Evolutionary conservation across 2,113 vertebrate genomes (phyloP), one percentile per base, ranked within the genome.

Genomic region (Phaethornis superciliosus): DNA sequence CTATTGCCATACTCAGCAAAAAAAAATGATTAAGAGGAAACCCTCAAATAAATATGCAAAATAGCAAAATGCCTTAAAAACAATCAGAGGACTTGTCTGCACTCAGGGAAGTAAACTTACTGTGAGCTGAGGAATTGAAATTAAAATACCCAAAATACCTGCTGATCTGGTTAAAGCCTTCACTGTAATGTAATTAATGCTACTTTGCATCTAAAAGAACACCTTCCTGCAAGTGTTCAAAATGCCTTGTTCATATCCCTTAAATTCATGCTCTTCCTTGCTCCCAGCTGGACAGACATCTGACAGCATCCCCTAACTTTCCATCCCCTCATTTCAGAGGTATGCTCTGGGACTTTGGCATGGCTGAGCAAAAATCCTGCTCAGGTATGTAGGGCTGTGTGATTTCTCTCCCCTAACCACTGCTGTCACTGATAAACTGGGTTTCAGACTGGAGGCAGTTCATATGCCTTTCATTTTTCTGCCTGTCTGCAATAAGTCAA

Each of bases 341-440:
- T 24, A 16, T 44, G 37, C 54, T 27, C 35, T 21, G 55, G 71
- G 33, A 4, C 40, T 44, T 44, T 3, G 64, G 33, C 21, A 11
- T 0, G 7, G 49, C 65, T 24, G 69, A n/a, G 63, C 77, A 42
- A 4, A 28, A 52, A 2, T 12, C 33, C 33, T 24, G n/a, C 60
- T 4, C 18, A 3, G 2, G 0, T 8, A 3, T 0, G 1, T 0
- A 3, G 44, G 67, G 46, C 67, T 74, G 26, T 3, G 33, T 2
- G 76, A 1, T 42, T 16, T 19, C 22, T 69, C 12, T 33, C 15
- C 49, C 37, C 19, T 40, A 5, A 3, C 11, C 32, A 1, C 58
- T 23, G 52, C 46, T 52, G 54, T 15, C 5, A 6, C 49, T 9
- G 60, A 21, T 46, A 19, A 37, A 26, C 26, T 21, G 37, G 15